phyloP scores from a whole-genome alignment of 2,888 invertebrate species.

The Melanchra persicariae region DNA sequence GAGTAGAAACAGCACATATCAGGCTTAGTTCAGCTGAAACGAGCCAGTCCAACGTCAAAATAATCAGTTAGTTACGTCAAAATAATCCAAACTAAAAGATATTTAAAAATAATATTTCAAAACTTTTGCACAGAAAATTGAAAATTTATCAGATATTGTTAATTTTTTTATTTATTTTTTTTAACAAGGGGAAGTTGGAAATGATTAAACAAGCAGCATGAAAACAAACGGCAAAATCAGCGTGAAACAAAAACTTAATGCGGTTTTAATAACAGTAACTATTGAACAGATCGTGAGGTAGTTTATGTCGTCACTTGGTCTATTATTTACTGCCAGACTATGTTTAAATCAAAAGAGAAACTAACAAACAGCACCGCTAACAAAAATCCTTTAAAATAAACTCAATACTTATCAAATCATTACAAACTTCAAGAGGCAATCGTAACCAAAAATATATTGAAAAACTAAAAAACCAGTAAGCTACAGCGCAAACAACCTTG shows the following conservation, averaged over 20 bases:
- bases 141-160: too few species aligned
- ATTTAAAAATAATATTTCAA: too few species aligned
- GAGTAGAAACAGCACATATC: not conserved
- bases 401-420: too few species aligned
- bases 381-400: too few species aligned
- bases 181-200: not conserved
- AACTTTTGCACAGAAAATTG: too few species aligned
- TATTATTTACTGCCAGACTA: not conserved
- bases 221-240: not conserved
- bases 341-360: not conserved
- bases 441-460: not conserved
- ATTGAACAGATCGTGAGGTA: slow-evolving; percentile 1
- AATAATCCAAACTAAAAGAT: too few species aligned
- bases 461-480: not conserved
- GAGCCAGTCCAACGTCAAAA: too few species aligned
- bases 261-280: not conserved
- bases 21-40: not conserved
- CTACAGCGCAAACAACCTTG: not conserved
- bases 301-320: not conserved
- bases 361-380: not conserved
- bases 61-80: too few species aligned
- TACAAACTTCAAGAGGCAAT: too few species aligned
- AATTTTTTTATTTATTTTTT: too few species aligned
- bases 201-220: not conserved
- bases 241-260: not conserved